These are phyloP conservation scores for Drosophila affinis DNA, from an alignment of 2,888 invertebrate genomes.

Conservation along the genomic window DNA sequence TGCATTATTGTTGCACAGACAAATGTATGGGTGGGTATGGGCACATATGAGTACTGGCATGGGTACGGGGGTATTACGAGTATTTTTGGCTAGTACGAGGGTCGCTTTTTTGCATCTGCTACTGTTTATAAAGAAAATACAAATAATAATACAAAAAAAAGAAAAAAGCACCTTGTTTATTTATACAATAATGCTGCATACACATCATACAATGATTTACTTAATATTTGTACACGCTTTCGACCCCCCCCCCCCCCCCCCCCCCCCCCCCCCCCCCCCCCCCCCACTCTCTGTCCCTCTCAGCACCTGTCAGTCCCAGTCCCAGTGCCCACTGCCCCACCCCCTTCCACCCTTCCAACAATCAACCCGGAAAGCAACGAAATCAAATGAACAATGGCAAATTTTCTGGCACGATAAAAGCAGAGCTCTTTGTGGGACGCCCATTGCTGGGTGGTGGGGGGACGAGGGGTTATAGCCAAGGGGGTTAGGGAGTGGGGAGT, in stretches of 20 bases:
- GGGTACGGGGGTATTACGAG: too few relatives aligned
- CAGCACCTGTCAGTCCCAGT: conserved; percentile 28
- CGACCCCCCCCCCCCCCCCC: too few relatives aligned
- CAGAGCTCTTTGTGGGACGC: not conserved
- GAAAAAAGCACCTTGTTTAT: conserved; percentile 52
- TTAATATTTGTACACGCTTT: conserved; percentile 48
- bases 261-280: too few relatives aligned
- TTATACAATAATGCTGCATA: conserved; percentile 69
- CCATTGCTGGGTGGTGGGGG: not conserved
- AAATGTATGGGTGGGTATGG: too few relatives aligned
- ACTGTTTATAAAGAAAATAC: conserved; percentile 54
- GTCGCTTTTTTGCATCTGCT: not conserved
- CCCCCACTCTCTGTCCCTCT: not conserved
- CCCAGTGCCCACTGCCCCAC: not conserved
- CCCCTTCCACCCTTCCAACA: not conserved
- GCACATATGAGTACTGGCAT: too few relatives aligned
- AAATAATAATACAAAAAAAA: conserved; percentile 25
- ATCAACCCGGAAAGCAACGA: conserved; percentile 56
- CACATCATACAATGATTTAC: conserved; percentile 67
- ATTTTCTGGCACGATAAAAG: conserved; percentile 30
- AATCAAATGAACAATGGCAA: conserved; percentile 61
- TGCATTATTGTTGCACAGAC: too few relatives aligned
- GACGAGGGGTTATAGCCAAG: not conserved
- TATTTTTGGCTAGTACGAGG: too few relatives aligned
- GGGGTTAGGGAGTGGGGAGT: not conserved